Evolutionary conservation across 2,888 invertebrate genomes (phyloP), one percentile per base, ranked within the genome.

Genomic region (Cryptophagus acutangulus): DNA sequence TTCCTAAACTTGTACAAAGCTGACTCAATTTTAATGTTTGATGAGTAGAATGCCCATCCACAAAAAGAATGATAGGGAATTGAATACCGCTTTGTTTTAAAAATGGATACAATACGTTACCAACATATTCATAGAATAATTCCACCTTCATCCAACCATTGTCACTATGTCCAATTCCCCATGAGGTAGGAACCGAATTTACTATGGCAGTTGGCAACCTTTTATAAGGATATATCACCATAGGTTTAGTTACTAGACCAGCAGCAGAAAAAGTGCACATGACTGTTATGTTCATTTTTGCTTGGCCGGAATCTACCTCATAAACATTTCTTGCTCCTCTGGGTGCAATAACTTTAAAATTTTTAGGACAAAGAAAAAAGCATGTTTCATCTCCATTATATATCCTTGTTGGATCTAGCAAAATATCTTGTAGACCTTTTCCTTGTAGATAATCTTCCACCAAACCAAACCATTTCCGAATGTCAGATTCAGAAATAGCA

Each of bases 401-500:
- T n/a, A n/a, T n/a, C n/a, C n/a, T n/a, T n/a, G n/a, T n/a, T n/a
- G n/a, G n/a, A n/a, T n/a, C n/a, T n/a, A n/a, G n/a, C n/a, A n/a
- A n/a, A n/a, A n/a, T n/a, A n/a, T n/a, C n/a, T n/a, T n/a, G n/a
- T n/a, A n/a, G n/a, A n/a, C n/a, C n/a, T n/a, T n/a, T n/a, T n/a
- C n/a, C n/a, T n/a, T n/a, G n/a, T n/a, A n/a, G n/a, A n/a, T n/a
- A n/a, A n/a, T n/a, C n/a, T n/a, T n/a, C n/a, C n/a, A n/a, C n/a
- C n/a, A n/a, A n/a, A n/a, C n/a, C n/a, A n/a, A n/a, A n/a, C n/a
- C n/a, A n/a, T n/a, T n/a, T n/a, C 44, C 43, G 40, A 25, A 58
- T 55, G 33, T 58, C 51, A 4, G 8, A 28, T 48, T 61, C 57
- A 31, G 52, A 49, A 4, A 58, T 46, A 18, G 33, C 39, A n/a